Conservation (phyloP, 1,140 invertebrate species). For the Nephila pilipes region DNA sequence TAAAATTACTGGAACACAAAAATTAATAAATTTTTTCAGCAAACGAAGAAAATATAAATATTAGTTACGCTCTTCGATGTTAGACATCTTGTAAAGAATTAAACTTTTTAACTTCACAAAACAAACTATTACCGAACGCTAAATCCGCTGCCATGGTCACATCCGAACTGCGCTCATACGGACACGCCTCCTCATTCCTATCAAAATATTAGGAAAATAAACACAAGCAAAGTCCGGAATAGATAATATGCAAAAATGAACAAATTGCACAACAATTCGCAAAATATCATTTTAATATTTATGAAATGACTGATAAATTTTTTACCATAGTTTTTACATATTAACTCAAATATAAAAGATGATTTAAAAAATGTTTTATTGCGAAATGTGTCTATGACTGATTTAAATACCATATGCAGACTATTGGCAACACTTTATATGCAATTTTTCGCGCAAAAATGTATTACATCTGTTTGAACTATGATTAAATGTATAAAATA, state of each 20-base stretch:
- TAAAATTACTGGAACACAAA: neutral
- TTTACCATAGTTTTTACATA: no score
- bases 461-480: constrained; percentile 4
- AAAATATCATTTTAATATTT: neutral
- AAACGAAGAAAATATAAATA: constrained; percentile 19
- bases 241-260: no score
- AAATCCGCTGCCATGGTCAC: constrained; percentile 70
- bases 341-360: no score
- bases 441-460: constrained; percentile 13
- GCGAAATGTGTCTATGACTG: neutral
- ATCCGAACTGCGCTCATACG: constrained; percentile 20
- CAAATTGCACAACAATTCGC: neutral
- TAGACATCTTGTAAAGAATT: constrained; percentile 17
- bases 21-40: neutral
- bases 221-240: neutral
- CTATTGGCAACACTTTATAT: constrained; percentile 1
- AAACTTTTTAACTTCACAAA: neutral
- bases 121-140: constrained; percentile 63
- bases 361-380: neutral
- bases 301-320: neutral
- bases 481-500: neutral
- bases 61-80: neutral
- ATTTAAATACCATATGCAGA: neutral
- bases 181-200: constrained; percentile 59
- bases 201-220: constrained; percentile 2